Evolutionary conservation across 1,140 invertebrate species (phyloP), one percentile per base, ranked within the genome.

Genomic region (Choristoneura fumiferana): DNA sequence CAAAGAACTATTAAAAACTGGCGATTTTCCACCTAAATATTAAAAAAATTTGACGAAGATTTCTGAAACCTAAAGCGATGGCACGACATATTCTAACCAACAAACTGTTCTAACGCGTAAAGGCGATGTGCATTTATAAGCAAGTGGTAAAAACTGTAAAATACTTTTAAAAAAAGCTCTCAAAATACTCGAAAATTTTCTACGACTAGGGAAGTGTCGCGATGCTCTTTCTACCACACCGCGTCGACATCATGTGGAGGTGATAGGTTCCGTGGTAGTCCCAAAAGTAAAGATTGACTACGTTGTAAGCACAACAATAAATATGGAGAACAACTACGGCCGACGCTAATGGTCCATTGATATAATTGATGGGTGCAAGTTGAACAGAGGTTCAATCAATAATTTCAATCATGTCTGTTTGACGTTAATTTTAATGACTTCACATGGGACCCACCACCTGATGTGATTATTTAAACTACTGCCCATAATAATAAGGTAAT

Each of bases 221-320:
- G 22, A 49, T 49, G 43, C 43, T 49, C 43, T 49, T 49, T 49
- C 43, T 49, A 49, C 43, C 40, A 18, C 40, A 43, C 13, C 43
- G 43, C 22, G 43, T 49, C 18, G 18, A 49, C 18, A 29, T 12
- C 14, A 49, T 49, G 5, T 49, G 18, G 12, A 29, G 18, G 43
- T 49, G 18, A 33, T 49, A 49, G 43, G 18, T 29, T 12, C 43
- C 43, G 22, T 49, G 43, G 12, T 0, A 13, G 18, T 29, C 22
- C 22, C 43, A 22, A 29, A 12, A 49, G 29, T 29, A 49, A 49
- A 33, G 22, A 29, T 29, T 29, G 22, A 29, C 22, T 29, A 6
- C 22, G 6, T 29, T 6, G 22, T 29, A 29, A 29, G 6, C 6
- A 29, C 2, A 29, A 29, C 6, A 29, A 29, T 29, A 29, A 29